A percentile compares a stretch with the other conserved stretches of the same genome.
Evolutionary conservation across 2,797 vertebrate genomes (phyloP).

Genomic region (Dryobates pubescens): DNA sequence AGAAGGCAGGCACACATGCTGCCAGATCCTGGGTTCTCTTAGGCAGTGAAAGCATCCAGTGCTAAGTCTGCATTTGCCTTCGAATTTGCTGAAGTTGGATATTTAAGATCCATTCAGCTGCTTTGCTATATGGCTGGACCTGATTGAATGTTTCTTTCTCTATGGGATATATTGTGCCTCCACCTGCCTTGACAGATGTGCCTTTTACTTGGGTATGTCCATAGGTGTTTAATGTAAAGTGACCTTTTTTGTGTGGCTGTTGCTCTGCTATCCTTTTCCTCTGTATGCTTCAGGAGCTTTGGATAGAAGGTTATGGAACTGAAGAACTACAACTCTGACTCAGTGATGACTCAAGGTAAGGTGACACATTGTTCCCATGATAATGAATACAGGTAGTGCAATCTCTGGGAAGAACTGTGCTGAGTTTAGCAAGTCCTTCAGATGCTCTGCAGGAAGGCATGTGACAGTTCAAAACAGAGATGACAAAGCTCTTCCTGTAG

Average conservation of each 20-base stretch:
- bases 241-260: background rate
- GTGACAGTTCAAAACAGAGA: background rate
- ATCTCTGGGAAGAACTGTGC: constrained; percentile 38
- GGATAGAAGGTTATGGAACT: background rate
- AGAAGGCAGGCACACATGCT: background rate
- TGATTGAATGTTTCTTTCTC: background rate
- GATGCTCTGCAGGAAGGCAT: background rate
- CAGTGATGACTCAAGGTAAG: constrained; percentile 50
- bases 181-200: background rate
- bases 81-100: background rate
- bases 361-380: constrained; percentile 29
- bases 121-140: background rate
- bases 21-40: background rate
- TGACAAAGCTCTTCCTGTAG: background rate
- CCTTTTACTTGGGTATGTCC: background rate
- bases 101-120: background rate
- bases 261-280: background rate
- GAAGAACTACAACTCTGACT: constrained; percentile 43
- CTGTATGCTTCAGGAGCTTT: background rate
- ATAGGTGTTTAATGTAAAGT: background rate
- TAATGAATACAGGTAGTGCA: constrained; percentile 18
- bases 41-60: background rate
- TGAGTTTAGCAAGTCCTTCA: constrained; percentile 63
- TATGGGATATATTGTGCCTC: background rate
- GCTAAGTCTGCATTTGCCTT: background rate